Evolutionary conservation across 2,113 vertebrate species (phyloP), one percentile per base, ranked within the genome.

Genomic region (Dasyornis broadbenti): DNA sequence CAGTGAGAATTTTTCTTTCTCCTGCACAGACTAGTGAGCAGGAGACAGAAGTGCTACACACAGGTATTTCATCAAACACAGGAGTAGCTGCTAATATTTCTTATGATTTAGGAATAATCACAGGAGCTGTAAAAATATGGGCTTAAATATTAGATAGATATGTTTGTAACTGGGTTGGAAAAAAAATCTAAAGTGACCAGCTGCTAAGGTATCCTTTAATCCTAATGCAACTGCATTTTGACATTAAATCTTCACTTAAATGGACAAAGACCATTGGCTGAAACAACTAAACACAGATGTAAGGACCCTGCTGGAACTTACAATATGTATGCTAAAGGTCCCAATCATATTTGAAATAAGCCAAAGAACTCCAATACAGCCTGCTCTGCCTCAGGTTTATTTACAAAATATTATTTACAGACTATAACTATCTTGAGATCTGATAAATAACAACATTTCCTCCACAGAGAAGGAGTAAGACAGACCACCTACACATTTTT

Each of bases 351-450:
- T 40, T 72, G 30, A 90, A 70, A 52, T 52, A 84, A 91, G 11
- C 19, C 63, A 77, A 61, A 71, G 57, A 63, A 77, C 44, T 45
- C 54, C 47, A 84, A 52, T 20, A 64, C 57, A 56, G 77, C 61
- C 86, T 83, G 76, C 91, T 94, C 84, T 86, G 81, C 72, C 87
- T 93, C 84, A 84, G 45, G 31, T 97, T 97, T 97, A 97, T 97
- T 97, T 97, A 97, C 90, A 97, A 97, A 97, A 96, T 79, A 80
- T 15, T 96, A 97, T 92, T 86, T 96, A 97, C 89, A 97, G 71
- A 89, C 39, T 72, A 31, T 54, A 86, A 84, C 23, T 66, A 59
- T 86, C 49, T 88, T 57, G 53, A 89, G 26, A 53, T 82, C 87
- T 79, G 76, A 97, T 95, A 96, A 96, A 95, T 96, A 94, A 82